phyloP scores from a whole-genome alignment of 1,140 invertebrate species.

The Diprion similis region DNA sequence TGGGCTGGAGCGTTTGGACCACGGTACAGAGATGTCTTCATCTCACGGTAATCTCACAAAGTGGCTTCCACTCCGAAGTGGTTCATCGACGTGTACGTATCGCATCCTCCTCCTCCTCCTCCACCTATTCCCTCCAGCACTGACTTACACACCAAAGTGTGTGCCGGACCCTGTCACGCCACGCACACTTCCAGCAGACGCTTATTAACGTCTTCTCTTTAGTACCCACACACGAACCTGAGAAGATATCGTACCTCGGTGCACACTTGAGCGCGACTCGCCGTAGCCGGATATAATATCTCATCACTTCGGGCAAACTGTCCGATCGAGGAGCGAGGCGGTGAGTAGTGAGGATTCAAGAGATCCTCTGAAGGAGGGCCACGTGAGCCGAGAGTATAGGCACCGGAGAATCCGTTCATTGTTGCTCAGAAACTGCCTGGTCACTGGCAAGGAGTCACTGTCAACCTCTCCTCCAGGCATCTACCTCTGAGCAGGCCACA shows the following conservation, averaged over 20 bases:
- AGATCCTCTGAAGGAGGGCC: slow-evolving; percentile 7
- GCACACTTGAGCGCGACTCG: neutral
- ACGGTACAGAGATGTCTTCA: slow-evolving; percentile 33
- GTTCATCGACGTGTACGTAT: slow-evolving; percentile 1
- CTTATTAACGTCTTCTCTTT: neutral
- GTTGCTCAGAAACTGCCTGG: slow-evolving; percentile 34
- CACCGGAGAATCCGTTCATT: neutral
- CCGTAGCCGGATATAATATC: too few relatives aligned
- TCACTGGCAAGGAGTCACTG: slow-evolving; percentile 36
- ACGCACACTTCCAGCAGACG: neutral
- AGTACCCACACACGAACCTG: neutral
- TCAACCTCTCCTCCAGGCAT: slow-evolving; percentile 30
- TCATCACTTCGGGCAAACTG: too few relatives aligned
- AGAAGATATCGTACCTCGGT: neutral
- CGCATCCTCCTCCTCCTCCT: neutral
- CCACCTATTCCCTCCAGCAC: neutral
- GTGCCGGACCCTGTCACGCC: neutral
- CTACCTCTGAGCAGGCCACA: too few relatives aligned
- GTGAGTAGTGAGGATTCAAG: slow-evolving; percentile 14
- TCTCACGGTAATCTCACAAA: slow-evolving; percentile 10
- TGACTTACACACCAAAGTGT: neutral
- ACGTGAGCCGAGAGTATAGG: slow-evolving; percentile 22
- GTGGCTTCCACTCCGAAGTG: slow-evolving; percentile 9
- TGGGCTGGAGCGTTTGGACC: slow-evolving; percentile 26
- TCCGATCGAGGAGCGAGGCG: slow-evolving; percentile 4